Evolutionary conservation across 2,113 vertebrate genomes (phyloP).

Genomic region (Campylomormyrus numenius): DNA sequence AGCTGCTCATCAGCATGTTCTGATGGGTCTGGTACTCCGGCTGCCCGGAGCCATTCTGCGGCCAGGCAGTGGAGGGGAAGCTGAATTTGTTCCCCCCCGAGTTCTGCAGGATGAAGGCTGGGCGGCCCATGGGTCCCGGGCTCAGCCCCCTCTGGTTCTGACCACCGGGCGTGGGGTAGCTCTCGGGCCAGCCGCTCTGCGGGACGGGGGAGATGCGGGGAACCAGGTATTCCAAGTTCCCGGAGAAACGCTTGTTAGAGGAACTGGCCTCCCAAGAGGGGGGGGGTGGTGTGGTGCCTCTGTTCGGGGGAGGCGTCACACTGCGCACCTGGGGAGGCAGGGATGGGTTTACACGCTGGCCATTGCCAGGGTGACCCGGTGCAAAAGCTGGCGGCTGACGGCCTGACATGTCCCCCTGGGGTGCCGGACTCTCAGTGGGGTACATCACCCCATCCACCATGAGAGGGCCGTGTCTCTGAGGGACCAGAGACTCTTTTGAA

Average conservation of each 20-base stretch:
- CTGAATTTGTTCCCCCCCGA: conserved; percentile 77
- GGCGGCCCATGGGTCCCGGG: conserved; percentile 78
- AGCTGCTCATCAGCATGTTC: conserved; percentile 59
- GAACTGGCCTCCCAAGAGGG: conserved; percentile 81
- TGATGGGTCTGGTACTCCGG: conserved; percentile 75
- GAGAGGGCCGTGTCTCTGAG: conserved; percentile 72
- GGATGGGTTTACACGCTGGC: conserved; percentile 76
- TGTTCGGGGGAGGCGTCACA: conserved; percentile 81
- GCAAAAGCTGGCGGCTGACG: conserved; percentile 70
- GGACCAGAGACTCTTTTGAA: conserved; percentile 87
- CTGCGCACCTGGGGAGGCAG: conserved; percentile 83
- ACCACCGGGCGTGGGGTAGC: conserved; percentile 62
- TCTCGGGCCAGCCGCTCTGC: conserved; percentile 79
- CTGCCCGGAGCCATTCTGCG: conserved; percentile 76
- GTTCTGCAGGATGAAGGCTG: conserved; percentile 92
- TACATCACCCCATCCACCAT: conserved; percentile 74
- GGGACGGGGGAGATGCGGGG: conserved; percentile 88
- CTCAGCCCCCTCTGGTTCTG: conserved; percentile 81
- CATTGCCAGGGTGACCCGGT: conserved; percentile 66
- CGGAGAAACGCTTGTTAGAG: conserved; percentile 85
- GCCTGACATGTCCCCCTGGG: conserved; percentile 71
- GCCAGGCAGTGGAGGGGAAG: conserved; percentile 74
- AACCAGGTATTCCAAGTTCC: conserved; percentile 85
- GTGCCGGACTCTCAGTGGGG: conserved; percentile 77
- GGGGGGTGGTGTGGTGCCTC: conserved; percentile 70